These are phyloP conservation scores for Phaedon cochleariae DNA, from an alignment of 2,888 invertebrate genomes.

Conservation along the genomic window DNA sequence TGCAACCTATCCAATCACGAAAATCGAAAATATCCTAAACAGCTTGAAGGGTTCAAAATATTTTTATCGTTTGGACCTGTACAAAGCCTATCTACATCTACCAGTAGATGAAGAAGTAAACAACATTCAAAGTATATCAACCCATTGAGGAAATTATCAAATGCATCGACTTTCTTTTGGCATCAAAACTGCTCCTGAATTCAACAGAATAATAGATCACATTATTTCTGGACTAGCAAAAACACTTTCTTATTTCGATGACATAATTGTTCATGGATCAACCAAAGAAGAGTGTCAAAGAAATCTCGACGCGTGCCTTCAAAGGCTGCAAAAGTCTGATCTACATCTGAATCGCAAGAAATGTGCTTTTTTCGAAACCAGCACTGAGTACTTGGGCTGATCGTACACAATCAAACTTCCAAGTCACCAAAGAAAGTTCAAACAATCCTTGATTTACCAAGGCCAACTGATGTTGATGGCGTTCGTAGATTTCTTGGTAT, in stretches of 20 bases:
- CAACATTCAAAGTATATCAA: constrained; percentile 43
- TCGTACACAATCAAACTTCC: not conserved
- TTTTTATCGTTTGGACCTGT: constrained; percentile 47
- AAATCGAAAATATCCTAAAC: constrained; percentile 40
- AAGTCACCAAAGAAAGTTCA: constrained; percentile 4
- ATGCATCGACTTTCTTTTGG: constrained; percentile 42
- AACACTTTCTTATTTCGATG: too few species aligned
- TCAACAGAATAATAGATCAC: constrained; percentile 23
- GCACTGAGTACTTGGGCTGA: constrained; percentile 28
- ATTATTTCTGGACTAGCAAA: too few species aligned
- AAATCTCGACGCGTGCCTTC: too few species aligned
- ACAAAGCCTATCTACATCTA: constrained; percentile 46
- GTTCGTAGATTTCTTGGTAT: constrained; percentile 22
- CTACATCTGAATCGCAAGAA: constrained; percentile 13
- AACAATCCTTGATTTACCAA: constrained; percentile 22
- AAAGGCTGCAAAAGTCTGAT: too few species aligned
- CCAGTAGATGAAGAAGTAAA: constrained; percentile 36
- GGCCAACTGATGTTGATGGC: constrained; percentile 15
- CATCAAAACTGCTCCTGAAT: constrained; percentile 45
- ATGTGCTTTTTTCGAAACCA: constrained; percentile 23
- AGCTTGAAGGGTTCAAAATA: constrained; percentile 40
- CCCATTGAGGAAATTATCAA: constrained; percentile 41
- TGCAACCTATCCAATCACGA: constrained; percentile 30
- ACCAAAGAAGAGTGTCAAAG: too few species aligned
- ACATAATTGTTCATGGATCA: too few species aligned